Evolutionary conservation across 2,113 vertebrate species (phyloP), one percentile per base, ranked within the genome.

Genomic region (Grallaria varia): DNA sequence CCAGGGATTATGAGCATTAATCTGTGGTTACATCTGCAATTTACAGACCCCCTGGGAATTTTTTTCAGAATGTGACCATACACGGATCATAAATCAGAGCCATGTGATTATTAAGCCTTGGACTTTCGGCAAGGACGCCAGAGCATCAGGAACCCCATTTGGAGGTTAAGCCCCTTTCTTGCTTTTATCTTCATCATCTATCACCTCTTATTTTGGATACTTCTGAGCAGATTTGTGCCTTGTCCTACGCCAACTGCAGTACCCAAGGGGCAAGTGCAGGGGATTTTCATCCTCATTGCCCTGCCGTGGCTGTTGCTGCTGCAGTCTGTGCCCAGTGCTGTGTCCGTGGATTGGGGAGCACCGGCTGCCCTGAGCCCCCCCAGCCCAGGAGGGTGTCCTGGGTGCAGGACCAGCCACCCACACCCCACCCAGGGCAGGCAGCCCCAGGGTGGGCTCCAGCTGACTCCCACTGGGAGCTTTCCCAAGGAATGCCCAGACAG

Each of bases 1-100:
- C 63, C 91, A 78, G 81, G 81, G 92, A 95, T 97, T 95, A 93
- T 75, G 89, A 85, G 52, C 68, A 72, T 94, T 95, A 94, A 96
- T 95, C 89, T 96, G 86, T 84, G 92, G 95, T 94, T 95, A 84
- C 81, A 81, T 90, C 87, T 94, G 87, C 81, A 91, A 74, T 87
- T 95, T 93, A 96, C 77, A 86, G 92, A 87, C 12, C 49, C 49
- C 33, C 10, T 45, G 88, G 82, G 93, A 66, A 58, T 89, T 73
- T 37, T 83, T 75, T 84, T 83, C 76, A 80, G 69, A 94, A 93
- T 23, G 35, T 75, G 86, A 37, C 82, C 20, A 4, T 91, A 59
- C 78, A 44, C 1, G 58, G 84, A 37, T 74, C 67, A 76, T 96
- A 93, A 96, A 91, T 94, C 78, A 83, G 64, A 82, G 49, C 83